phyloP scores from a whole-genome alignment of 2,888 invertebrate genomes.

The Philereme transversata region DNA sequence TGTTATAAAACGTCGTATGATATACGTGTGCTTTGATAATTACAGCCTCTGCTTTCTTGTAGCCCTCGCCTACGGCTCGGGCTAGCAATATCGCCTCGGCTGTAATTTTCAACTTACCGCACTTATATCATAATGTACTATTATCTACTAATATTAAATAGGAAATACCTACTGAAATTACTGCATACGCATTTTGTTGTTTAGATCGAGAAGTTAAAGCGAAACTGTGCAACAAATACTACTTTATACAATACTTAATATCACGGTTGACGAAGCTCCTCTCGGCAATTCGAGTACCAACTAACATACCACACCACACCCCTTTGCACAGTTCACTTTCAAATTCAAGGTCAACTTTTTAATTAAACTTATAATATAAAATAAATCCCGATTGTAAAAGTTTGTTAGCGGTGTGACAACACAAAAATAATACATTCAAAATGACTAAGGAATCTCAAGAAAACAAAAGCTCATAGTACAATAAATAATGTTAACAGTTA shows the following conservation, averaged over 20 bases:
- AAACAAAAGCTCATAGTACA: slow-evolving; percentile 62
- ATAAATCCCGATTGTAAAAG: slow-evolving; percentile 40
- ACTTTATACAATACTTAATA: slow-evolving; percentile 66
- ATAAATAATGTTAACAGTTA: slow-evolving; percentile 52
- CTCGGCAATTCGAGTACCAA: slow-evolving; percentile 56
- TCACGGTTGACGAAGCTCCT: slow-evolving; percentile 74
- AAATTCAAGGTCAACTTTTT: slow-evolving; percentile 50
- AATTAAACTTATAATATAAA: slow-evolving; percentile 36
- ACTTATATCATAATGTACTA: no score
- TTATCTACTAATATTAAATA: slow-evolving; percentile 72
- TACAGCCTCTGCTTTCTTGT: no score
- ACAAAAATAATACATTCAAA: slow-evolving; percentile 32
- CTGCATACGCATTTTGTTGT: slow-evolving; percentile 41
- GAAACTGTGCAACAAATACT: slow-evolving; percentile 74
- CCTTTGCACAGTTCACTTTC: slow-evolving; percentile 74
- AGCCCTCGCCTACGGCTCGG: no score
- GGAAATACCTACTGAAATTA: slow-evolving; percentile 69
- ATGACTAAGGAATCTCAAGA: slow-evolving; percentile 29
- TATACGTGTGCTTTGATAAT: no score
- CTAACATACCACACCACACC: slow-evolving; percentile 61
- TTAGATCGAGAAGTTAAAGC: slow-evolving; percentile 58
- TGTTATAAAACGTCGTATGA: no score
- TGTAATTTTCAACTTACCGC: no score
- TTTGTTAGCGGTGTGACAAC: slow-evolving; percentile 33
- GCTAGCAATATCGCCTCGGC: no score